These are phyloP conservation scores for Prionailurus viverrinus DNA, from an alignment of 2,113 vertebrate species.

Conservation along the genomic window DNA sequence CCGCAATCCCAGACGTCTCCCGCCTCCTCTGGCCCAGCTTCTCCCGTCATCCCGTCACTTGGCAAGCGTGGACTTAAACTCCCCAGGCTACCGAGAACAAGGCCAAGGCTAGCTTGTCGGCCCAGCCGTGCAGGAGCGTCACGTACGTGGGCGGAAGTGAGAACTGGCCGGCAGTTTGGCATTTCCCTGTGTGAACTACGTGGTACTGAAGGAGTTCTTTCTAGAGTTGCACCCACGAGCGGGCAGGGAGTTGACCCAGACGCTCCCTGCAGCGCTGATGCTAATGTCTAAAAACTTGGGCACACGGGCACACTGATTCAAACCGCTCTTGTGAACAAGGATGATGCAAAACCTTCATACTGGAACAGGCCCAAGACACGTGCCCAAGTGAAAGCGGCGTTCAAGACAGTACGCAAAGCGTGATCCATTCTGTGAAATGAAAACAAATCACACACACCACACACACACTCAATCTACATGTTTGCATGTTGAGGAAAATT, in stretches of 20 bases:
- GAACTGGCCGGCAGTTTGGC: neutral
- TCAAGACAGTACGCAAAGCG: neutral
- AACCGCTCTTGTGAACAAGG: neutral
- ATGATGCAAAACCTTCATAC: rapidly evolving
- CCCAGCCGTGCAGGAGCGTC: rapidly evolving
- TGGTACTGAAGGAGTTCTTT: neutral
- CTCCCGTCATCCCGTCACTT: too few relatives aligned
- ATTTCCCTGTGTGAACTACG: too few relatives aligned
- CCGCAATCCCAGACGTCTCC: neutral
- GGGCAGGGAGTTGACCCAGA: too few relatives aligned
- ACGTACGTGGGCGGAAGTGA: neutral
- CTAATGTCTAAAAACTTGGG: neutral
- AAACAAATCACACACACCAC: neutral
- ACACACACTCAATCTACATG: neutral
- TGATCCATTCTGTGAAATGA: too few relatives aligned
- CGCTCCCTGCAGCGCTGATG: rapidly evolving
- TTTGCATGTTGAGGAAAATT: neutral
- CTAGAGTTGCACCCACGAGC: neutral
- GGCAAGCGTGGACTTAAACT: neutral
- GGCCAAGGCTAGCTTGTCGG: neutral
- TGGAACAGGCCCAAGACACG: neutral
- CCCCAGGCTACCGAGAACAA: too few relatives aligned
- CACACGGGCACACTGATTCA: rapidly evolving
- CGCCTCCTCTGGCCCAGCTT: too few relatives aligned
- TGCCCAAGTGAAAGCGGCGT: neutral